Evolutionary conservation across 2,113 vertebrate genomes (phyloP).

Genomic region (Caracal caracal): DNA sequence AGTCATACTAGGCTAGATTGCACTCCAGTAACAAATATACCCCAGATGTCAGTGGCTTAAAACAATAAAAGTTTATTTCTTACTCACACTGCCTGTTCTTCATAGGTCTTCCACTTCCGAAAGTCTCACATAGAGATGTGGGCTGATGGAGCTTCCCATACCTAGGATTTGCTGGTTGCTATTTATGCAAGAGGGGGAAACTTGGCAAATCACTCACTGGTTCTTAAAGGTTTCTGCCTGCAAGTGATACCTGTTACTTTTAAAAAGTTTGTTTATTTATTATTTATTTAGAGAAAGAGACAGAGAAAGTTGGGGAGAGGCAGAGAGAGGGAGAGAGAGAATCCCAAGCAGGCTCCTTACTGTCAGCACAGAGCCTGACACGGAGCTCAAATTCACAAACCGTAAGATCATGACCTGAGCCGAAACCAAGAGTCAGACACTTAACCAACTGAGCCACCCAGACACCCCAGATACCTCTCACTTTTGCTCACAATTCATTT

Average conservation of each 20-base stretch:
- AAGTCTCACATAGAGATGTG: not conserved
- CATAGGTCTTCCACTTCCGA: not conserved
- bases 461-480: not conserved
- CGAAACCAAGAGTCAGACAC: too few relatives aligned
- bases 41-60: not conserved
- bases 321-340: too few relatives aligned
- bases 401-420: too few relatives aligned
- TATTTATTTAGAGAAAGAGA: too few relatives aligned
- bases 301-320: too few relatives aligned
- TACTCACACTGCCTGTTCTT: not conserved
- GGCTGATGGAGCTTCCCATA: not conserved
- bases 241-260: not conserved
- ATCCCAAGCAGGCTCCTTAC: too few relatives aligned
- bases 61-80: not conserved
- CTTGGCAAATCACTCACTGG: not conserved
- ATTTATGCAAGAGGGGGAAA: not conserved
- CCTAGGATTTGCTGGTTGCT: not conserved
- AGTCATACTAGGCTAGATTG: not conserved
- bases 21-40: not conserved
- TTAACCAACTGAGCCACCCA: too few relatives aligned
- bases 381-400: too few relatives aligned
- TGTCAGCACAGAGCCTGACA: too few relatives aligned
- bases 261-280: not conserved
- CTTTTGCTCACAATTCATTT: constrained; percentile 9
- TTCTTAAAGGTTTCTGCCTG: not conserved